Evolutionary conservation across 2,888 invertebrate genomes (phyloP).

Genomic region (Leuctra nigra): DNA sequence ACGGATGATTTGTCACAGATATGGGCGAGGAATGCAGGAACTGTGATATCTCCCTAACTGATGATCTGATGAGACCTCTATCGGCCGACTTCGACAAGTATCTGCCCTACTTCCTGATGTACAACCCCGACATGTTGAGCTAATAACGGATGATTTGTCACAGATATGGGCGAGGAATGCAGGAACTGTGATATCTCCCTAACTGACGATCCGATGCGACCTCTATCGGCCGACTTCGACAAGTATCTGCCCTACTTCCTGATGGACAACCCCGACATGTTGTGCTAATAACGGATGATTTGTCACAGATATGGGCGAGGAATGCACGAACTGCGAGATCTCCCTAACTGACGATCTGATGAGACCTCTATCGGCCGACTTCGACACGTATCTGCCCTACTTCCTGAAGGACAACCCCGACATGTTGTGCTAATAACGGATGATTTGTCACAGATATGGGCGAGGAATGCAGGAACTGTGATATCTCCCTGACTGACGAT

Average conservation of each 20-base stretch:
- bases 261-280: no score
- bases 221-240: constrained; percentile 40
- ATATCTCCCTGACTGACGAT: constrained; percentile 25
- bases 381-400: neutral
- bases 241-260: neutral
- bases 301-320: no score
- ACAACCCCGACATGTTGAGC: no score
- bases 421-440: no score
- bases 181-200: constrained; percentile 24
- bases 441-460: no score
- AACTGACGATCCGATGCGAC: constrained; percentile 44
- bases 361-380: constrained; percentile 48
- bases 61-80: constrained; percentile 48
- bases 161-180: no score
- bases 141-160: no score
- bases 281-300: no score
- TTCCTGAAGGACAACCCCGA: constrained; percentile 6
- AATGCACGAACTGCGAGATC: constrained; percentile 27
- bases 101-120: no score
- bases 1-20: no score
- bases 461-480: constrained; percentile 26
- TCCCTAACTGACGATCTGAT: constrained; percentile 36
- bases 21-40: no score
- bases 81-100: constrained; percentile 55
- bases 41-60: constrained; percentile 25